Conservation (phyloP, 2,113 vertebrate genomes). For the Planiliza haematocheilus region DNA sequence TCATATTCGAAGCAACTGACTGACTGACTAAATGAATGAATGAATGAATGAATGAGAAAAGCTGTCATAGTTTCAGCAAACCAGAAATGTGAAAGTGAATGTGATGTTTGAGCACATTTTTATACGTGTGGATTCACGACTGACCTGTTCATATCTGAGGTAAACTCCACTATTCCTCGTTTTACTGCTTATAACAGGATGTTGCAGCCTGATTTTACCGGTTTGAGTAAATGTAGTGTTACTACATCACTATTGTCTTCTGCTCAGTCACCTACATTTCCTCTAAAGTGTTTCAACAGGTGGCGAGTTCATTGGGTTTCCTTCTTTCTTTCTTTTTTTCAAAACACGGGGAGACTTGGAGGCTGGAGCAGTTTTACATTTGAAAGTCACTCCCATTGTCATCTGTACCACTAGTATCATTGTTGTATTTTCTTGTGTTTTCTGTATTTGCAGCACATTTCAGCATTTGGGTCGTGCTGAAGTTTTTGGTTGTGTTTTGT, state of each 20-base stretch:
- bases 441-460: too few species aligned
- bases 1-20: not conserved
- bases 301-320: too few species aligned
- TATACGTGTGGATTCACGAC: not conserved
- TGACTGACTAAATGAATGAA: not conserved
- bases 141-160: not conserved
- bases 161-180: not conserved
- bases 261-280: conserved; percentile 28
- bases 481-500: too few species aligned
- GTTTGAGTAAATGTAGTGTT: not conserved
- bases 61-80: not conserved
- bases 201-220: not conserved
- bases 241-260: conserved; percentile 4
- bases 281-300: too few species aligned
- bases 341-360: too few species aligned
- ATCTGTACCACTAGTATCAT: too few species aligned
- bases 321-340: too few species aligned
- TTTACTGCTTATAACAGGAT: too few species aligned
- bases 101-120: not conserved
- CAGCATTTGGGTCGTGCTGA: too few species aligned
- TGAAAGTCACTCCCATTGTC: too few species aligned
- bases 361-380: too few species aligned
- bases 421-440: too few species aligned
- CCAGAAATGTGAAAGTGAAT: not conserved
- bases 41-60: conserved; percentile 18